A percentile compares a stretch with the other conserved stretches of the same genome.
These are phyloP conservation scores for Tanypteryx hageni DNA, from an alignment of 2,888 invertebrate species.

Conservation along the genomic window DNA sequence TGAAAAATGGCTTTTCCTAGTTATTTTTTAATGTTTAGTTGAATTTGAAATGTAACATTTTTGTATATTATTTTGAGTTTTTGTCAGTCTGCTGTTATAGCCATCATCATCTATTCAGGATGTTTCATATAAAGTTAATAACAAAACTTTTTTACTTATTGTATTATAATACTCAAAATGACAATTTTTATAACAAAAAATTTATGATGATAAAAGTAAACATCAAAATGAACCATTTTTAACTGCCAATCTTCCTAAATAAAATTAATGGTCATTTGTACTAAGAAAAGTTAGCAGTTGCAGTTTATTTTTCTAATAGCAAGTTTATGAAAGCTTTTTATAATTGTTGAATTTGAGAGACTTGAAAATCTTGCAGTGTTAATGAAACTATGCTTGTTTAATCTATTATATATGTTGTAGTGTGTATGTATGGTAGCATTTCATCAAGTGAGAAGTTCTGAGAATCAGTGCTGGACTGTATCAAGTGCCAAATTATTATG, in stretches of 20 bases:
- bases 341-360: conserved; percentile 15
- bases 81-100: background rate
- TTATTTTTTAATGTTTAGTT: background rate
- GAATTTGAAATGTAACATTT: background rate
- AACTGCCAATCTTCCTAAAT: background rate
- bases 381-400: conserved; percentile 45
- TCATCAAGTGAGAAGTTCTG: conserved; percentile 19
- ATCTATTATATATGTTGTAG: conserved; percentile 30
- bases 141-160: background rate
- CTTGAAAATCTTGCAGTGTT: conserved; percentile 1
- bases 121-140: background rate
- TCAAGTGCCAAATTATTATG: conserved; percentile 50
- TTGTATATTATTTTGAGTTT: background rate
- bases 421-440: conserved; percentile 43
- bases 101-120: background rate
- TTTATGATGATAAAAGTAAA: background rate
- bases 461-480: conserved; percentile 30
- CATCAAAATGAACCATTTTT: background rate
- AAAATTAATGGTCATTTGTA: conserved; percentile 32
- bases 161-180: conserved; percentile 28
- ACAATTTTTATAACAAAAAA: background rate
- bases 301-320: conserved; percentile 49
- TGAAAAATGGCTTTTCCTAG: background rate
- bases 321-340: conserved; percentile 27
- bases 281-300: background rate